phyloP scores from a whole-genome alignment of 2,113 vertebrate species.

The Chaenocephalus aceratus region DNA sequence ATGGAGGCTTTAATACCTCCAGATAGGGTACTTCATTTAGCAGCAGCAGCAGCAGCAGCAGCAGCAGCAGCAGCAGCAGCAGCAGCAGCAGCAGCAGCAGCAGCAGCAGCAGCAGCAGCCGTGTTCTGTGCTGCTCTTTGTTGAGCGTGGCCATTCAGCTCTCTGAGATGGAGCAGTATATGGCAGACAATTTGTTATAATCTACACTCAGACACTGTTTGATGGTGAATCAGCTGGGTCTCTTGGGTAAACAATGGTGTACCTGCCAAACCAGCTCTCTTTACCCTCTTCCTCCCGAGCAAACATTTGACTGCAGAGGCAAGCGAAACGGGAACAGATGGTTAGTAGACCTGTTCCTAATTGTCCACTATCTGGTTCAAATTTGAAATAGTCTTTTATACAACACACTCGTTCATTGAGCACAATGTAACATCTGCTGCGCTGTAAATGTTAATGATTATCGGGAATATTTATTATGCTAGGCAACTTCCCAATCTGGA shows the following conservation, averaged over 20 bases:
- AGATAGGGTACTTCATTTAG: slow-evolving; percentile 16
- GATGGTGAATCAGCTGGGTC: slow-evolving; percentile 53
- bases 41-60: background rate
- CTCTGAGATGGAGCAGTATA: slow-evolving; percentile 4
- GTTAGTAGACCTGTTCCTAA: slow-evolving; percentile 60
- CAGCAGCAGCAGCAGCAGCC: background rate
- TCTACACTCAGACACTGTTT: slow-evolving; percentile 55
- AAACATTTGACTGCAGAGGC: slow-evolving; percentile 72
- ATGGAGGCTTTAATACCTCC: slow-evolving; percentile 10
- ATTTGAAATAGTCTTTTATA: slow-evolving; percentile 67
- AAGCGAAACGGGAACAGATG: slow-evolving; percentile 74
- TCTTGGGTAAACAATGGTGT: slow-evolving; percentile 66
- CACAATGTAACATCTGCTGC: slow-evolving; percentile 69
- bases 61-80: too few relatives aligned
- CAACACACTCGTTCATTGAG: slow-evolving; percentile 51
- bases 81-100: slow-evolving; percentile 4
- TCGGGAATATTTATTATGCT: slow-evolving; percentile 71
- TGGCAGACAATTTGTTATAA: slow-evolving; percentile 54
- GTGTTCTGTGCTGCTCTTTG: slow-evolving; percentile 24
- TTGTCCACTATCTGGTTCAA: slow-evolving; percentile 72
- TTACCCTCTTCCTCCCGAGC: slow-evolving; percentile 63
- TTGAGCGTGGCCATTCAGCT: slow-evolving; percentile 18
- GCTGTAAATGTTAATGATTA: slow-evolving; percentile 78
- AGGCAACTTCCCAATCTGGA: slow-evolving; percentile 61
- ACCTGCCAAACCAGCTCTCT: slow-evolving; percentile 70